These are phyloP conservation scores for Vicugna pacos DNA, from an alignment of 2,113 vertebrate species.

Conservation along the genomic window DNA sequence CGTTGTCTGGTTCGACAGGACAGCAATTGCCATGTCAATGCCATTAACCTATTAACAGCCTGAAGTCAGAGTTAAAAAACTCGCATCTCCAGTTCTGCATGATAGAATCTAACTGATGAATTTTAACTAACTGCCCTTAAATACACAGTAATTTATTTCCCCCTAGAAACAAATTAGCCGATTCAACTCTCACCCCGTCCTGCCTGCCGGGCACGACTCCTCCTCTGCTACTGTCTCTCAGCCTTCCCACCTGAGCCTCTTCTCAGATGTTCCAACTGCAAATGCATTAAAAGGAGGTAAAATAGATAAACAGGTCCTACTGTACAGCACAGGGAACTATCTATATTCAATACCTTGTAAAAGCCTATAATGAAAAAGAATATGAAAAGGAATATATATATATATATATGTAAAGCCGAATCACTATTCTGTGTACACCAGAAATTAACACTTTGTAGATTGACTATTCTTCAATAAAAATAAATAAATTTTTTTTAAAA, in stretches of 20 bases:
- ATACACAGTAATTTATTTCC: background rate
- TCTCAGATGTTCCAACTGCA: background rate
- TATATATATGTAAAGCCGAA: no score
- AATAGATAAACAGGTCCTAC: no score
- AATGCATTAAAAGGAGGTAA: background rate
- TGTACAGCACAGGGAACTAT: no score
- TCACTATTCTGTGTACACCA: no score
- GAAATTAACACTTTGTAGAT: no score
- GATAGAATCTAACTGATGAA: background rate
- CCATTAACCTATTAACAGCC: background rate
- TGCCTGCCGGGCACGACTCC: rapidly evolving
- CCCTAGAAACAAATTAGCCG: background rate
- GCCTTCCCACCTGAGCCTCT: background rate
- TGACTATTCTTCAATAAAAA: no score
- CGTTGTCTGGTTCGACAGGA: background rate
- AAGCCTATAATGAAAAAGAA: no score
- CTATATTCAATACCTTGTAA: no score
- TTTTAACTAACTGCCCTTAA: background rate
- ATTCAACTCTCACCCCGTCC: background rate
- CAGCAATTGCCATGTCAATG: background rate
- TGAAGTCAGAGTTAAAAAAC: background rate
- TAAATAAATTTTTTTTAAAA: no score
- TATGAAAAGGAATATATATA: no score
- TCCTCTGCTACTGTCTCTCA: background rate
- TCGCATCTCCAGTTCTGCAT: background rate